These are phyloP conservation scores for Cladorhizidae sp. DNA, from an alignment of 37 sponge, comb jelly and placozoan species.

Conservation along the genomic window DNA sequence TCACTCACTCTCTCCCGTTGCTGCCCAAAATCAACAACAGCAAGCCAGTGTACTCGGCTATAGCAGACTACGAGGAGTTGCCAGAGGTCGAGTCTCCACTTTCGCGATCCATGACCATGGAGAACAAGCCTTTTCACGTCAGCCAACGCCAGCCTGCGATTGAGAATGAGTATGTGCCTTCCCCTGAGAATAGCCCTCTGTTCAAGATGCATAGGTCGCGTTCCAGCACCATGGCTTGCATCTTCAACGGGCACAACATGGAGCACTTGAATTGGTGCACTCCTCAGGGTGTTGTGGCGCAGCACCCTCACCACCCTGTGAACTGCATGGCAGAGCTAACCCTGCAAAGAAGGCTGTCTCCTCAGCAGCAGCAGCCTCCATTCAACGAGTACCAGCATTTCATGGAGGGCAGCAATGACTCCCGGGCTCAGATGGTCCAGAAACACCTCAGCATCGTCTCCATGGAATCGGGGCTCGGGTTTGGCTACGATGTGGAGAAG, in stretches of 20 bases:
- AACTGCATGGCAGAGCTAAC: not conserved
- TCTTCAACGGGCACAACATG: not conserved
- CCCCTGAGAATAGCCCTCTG: conserved; percentile 49
- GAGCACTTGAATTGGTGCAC: not conserved
- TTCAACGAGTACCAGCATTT: not conserved
- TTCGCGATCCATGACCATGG: conserved; percentile 30
- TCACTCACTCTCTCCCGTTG: not conserved
- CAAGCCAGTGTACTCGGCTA: not conserved
- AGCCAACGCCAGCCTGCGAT: conserved; percentile 15
- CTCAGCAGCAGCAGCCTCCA: not conserved
- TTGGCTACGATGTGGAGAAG: conserved; percentile 74
- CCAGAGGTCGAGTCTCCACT: conserved; percentile 19
- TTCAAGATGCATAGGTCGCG: conserved; percentile 25
- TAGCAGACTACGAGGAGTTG: conserved; percentile 55
- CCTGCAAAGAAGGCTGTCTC: not conserved
- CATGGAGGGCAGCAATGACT: not conserved
- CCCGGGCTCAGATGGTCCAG: not conserved
- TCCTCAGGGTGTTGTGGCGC: not conserved
- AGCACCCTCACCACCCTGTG: not conserved
- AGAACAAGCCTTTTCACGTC: conserved; percentile 4
- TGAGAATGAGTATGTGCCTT: conserved; percentile 70
- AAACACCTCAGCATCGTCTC: conserved; percentile 69
- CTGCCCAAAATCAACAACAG: not conserved
- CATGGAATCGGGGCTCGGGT: conserved; percentile 77
- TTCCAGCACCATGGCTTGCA: conserved; percentile 31